Evolutionary conservation across 2,888 invertebrate genomes (phyloP), one percentile per base, ranked within the genome.

Genomic region (Corbicula japonica): DNA sequence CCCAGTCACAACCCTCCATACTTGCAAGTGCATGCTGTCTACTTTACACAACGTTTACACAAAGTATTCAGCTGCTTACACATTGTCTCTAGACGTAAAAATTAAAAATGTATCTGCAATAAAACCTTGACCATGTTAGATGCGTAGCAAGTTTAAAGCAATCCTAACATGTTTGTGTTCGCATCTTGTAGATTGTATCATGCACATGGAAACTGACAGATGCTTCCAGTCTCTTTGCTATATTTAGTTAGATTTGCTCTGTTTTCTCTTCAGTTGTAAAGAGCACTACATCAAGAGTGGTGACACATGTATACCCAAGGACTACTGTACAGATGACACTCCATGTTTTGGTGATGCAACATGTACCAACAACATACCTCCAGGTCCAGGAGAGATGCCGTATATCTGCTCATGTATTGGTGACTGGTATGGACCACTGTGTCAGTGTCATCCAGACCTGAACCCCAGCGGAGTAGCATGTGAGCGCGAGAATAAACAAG

Each of bases 391-490:
- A 4, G 54, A 65, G 23, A 4, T 34, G 15, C 80, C 70, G 4
- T 80, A 60, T 21, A 73, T 5, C 2, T 83, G 83, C 56, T 21
- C 6, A 0, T 83, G 83, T 48, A 3, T 23, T 0, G 54, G 34
- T 12, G 60, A 2, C 1, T 83, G 83, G 60, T 76, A 72, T 26
- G 88, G 90, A 26, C 86, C 88, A 61, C 58, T 97, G 75, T 99
- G 99, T 93, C 97, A 97, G 89, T 99, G 99, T 91, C 96, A 97
- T 86, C 97, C 98, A 0, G 98, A 98, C 21, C 99, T 97, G 96
- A 97, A 97, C 0, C 98, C 99, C 2, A 86, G 48, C 5, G 73
- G 79, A 38, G 41, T 5, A 1, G 72, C 26, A 1, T 83, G 82
- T 66, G 21, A 3, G 0, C 34, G 2, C 3, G 38, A 26, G 6